Evolutionary conservation across 2,797 vertebrate species (phyloP), one percentile per base, ranked within the genome.

Genomic region (Champsocephalus gunnari): DNA sequence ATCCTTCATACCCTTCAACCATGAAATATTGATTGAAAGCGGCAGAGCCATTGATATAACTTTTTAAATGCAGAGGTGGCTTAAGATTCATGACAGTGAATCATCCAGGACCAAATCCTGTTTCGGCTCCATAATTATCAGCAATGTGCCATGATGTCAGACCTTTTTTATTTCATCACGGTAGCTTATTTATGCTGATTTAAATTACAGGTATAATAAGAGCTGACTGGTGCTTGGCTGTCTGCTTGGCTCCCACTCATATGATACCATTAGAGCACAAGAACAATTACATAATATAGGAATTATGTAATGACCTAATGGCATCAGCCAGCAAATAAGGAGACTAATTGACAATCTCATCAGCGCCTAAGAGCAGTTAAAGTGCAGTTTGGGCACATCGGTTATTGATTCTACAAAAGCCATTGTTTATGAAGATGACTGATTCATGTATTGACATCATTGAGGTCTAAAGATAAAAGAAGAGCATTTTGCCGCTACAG

Each of bases 11-110:
- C 58, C 76, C 81, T 38, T 66, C 60, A 75, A 53, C 58, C 67
- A 78, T 91, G 57, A 89, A 91, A 91, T 82, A 90, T 83, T 84
- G 84, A 89, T 88, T 84, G 63, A 70, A 72, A 77, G 74, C 9
- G 17, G 61, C 66, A 56, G 79, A 81, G 69, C 83, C 67, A 49
- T 65, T 77, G 65, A 84, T 47, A 47, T 71, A 55, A 82, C 68
- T 80, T 66, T 66, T 87, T 71, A 92, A 89, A 90, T 78, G 79
- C 79, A 87, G 86, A 88, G 60, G 68, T 80, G 64, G 84, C 16
- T 63, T 77, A 58, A 67, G 76, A 87, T 81, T 87, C 62, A 85
- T 80, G 71, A 68, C 19, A 47, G 56, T 74, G 77, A 88, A 58
- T 85, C 74, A 87, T 76, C 43, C 34, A 43, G 61, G 54, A 57